Percentiles rank a stretch among this genome's conserved stretches.
phyloP scores from a whole-genome alignment of 1,140 invertebrate genomes.

The Solen grandis region DNA sequence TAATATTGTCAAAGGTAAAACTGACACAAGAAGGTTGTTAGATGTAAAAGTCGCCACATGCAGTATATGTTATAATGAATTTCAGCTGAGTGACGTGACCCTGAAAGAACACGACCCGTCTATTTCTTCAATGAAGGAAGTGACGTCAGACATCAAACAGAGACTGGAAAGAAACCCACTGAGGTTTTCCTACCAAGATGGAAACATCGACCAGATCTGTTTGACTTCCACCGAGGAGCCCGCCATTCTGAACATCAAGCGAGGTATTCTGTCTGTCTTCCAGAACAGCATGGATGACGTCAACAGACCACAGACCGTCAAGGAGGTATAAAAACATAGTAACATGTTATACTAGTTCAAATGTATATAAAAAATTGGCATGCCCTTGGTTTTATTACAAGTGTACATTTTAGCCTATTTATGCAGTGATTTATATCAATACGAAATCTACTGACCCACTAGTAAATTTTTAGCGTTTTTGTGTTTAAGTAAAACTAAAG shows the following conservation, averaged over 20 bases:
- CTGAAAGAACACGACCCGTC: conserved; percentile 55
- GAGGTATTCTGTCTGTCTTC: conserved; percentile 90
- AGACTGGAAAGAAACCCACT: conserved; percentile 78
- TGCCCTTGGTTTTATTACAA: too few relatives aligned
- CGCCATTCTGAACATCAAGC: conserved; percentile 93
- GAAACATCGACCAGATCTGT: conserved; percentile 81
- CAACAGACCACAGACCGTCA: conserved; percentile 87
- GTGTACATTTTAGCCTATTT: too few relatives aligned
- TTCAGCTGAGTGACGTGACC: conserved; percentile 44
- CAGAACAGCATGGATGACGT: conserved; percentile 94
- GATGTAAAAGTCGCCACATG: too few relatives aligned
- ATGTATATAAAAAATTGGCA: too few relatives aligned
- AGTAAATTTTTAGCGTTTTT: too few relatives aligned
- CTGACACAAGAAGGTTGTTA: too few relatives aligned
- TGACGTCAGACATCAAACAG: conserved; percentile 40
- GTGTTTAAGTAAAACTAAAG: too few relatives aligned
- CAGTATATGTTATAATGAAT: too few relatives aligned
- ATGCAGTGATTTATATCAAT: too few relatives aligned
- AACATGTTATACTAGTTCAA: too few relatives aligned
- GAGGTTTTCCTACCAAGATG: conserved; percentile 82
- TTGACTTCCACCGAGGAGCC: conserved; percentile 84
- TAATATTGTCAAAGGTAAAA: too few relatives aligned
- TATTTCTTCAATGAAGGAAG: conserved; percentile 17
- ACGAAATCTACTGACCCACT: too few relatives aligned
- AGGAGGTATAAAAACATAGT: conserved; percentile 52